Percentiles rank a stretch among this genome's conserved stretches.
These are phyloP conservation scores for Turnix velox DNA, from an alignment of 2,113 vertebrate species.

Conservation along the genomic window DNA sequence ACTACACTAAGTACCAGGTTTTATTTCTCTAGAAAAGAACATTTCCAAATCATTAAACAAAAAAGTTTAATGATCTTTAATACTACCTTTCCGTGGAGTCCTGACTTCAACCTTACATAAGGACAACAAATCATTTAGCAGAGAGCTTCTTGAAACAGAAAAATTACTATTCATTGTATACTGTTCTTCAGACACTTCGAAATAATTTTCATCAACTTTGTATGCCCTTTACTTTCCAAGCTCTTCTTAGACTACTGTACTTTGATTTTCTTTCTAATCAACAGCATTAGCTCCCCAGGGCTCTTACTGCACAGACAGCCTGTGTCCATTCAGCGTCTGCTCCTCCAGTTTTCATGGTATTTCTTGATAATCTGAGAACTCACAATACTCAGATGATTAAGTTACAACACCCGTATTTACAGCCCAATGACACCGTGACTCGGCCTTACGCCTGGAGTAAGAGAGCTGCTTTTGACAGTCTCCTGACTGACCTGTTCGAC, in stretches of 20 bases:
- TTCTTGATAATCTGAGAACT: rapidly evolving
- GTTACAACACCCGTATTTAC: rapidly evolving
- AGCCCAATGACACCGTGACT: too few relatives aligned
- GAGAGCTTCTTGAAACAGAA: background rate
- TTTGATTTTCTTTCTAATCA: too few relatives aligned
- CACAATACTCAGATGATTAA: background rate
- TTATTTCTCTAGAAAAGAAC: background rate
- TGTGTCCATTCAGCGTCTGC: rapidly evolving
- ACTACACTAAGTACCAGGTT: background rate
- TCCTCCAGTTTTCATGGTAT: rapidly evolving
- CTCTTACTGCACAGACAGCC: rapidly evolving
- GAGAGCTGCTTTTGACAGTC: too few relatives aligned
- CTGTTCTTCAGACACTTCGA: background rate
- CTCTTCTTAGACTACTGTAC: background rate
- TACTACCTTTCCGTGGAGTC: background rate
- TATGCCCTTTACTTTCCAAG: background rate
- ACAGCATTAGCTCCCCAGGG: rapidly evolving
- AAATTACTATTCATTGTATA: background rate
- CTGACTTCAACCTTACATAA: background rate
- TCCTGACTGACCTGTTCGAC: background rate
- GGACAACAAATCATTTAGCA: background rate
- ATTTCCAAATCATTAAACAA: background rate
- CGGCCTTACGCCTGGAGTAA: too few relatives aligned
- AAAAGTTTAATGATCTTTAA: background rate
- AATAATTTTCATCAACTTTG: background rate